A percentile compares a stretch with the other conserved stretches of the same genome.
Evolutionary conservation across 2,888 invertebrate species (phyloP).

Genomic region (Drosophila incognita): DNA sequence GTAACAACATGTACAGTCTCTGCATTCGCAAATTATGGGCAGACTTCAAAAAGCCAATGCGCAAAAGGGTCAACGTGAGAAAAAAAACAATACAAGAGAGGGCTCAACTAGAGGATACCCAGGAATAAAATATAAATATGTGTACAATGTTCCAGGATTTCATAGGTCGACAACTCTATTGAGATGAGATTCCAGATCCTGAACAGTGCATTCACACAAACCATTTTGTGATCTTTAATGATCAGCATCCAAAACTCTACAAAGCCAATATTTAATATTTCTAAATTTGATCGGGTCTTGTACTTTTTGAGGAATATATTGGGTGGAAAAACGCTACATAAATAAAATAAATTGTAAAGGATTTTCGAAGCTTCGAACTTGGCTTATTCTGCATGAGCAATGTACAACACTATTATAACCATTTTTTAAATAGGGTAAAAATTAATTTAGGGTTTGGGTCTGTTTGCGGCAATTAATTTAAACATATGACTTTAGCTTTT

Average conservation of each 20-base stretch:
- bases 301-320: neutral
- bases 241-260: neutral
- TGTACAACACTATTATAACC: neutral
- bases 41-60: conserved; percentile 66
- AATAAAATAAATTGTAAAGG: too few relatives aligned
- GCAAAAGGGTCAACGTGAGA: conserved; percentile 24
- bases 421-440: conserved; percentile 23
- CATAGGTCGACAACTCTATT: neutral
- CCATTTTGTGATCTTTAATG: neutral
- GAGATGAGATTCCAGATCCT: too few relatives aligned
- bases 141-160: neutral
- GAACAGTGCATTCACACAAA: neutral
- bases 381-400: neutral
- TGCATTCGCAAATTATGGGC: conserved; percentile 72
- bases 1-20: conserved; percentile 42
- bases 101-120: conserved; percentile 11
- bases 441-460: conserved; percentile 60
- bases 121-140: neutral
- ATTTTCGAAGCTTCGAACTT: too few relatives aligned
- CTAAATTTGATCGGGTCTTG: neutral
- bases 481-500: conserved; percentile 74
- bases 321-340: too few relatives aligned
- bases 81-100: conserved; percentile 32
- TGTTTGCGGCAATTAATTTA: conserved; percentile 81
- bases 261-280: neutral